Percentiles rank a stretch among this genome's conserved stretches.
Evolutionary conservation across 2,888 invertebrate genomes (phyloP).

Genomic region (Ametastegia equiseti): DNA sequence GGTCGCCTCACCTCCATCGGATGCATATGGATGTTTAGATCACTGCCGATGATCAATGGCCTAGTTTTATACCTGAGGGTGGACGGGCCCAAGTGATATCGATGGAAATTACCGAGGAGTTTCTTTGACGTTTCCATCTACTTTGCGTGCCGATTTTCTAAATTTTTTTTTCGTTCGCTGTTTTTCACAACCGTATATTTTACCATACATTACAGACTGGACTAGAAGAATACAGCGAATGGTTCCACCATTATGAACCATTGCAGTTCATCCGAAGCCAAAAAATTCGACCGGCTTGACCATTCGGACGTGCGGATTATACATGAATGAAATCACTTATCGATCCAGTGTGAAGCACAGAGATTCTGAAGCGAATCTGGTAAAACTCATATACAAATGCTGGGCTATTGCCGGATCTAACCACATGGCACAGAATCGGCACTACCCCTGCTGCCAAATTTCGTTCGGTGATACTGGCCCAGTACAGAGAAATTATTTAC

Average conservation of each 20-base stretch:
- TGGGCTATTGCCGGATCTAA: too few species aligned
- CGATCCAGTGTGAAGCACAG: neutral
- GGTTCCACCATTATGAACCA: neutral
- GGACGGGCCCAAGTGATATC: neutral
- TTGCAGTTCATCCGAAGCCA: neutral
- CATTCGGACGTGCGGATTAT: slow-evolving; percentile 1
- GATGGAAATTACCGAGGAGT: neutral
- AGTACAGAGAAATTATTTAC: too few species aligned
- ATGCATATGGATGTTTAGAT: neutral
- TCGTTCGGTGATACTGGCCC: too few species aligned
- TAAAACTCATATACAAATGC: too few species aligned
- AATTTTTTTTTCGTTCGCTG: neutral
- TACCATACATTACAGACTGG: neutral
- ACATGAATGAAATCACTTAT: neutral
- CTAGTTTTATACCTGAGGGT: neutral
- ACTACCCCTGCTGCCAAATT: too few species aligned
- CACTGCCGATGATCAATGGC: neutral
- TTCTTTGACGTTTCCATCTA: neutral
- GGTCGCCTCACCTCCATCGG: too few species aligned
- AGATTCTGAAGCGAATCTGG: too few species aligned
- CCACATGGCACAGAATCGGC: too few species aligned
- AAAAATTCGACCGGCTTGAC: neutral
- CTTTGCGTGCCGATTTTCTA: neutral
- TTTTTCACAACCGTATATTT: neutral
- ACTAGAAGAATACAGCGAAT: neutral